A percentile compares a stretch with the other conserved stretches of the same genome.
These are phyloP conservation scores for Pseudochirops corinnae DNA, from an alignment of 2,797 vertebrate genomes.

Conservation along the genomic window DNA sequence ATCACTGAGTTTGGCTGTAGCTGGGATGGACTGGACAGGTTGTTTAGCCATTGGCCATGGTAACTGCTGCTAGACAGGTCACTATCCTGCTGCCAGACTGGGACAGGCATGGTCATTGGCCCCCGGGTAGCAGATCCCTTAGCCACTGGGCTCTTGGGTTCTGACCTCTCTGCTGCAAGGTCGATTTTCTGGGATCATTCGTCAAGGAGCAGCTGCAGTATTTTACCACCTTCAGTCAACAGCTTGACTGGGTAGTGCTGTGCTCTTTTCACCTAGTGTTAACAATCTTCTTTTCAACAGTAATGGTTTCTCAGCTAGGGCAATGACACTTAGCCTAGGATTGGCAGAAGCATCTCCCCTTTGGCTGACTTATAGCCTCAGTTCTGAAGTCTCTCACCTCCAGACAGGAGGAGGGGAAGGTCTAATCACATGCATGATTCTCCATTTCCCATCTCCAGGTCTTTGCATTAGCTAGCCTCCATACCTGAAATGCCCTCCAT, in stretches of 20 bases:
- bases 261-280: no score
- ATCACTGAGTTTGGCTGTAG: neutral
- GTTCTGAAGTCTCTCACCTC: neutral
- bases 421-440: neutral
- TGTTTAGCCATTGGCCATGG: no score
- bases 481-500: no score
- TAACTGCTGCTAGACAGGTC: no score
- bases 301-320: neutral
- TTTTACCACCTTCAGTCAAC: neutral
- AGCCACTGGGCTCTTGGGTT: no score
- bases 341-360: neutral
- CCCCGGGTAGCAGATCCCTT: no score
- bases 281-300: neutral
- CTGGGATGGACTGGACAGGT: neutral
- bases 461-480: no score
- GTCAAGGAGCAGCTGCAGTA: neutral
- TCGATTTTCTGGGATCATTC: neutral
- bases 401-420: neutral
- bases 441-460: neutral
- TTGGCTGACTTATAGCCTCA: neutral
- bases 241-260: neutral
- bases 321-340: neutral
- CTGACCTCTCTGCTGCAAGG: no score
- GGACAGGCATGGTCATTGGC: no score
- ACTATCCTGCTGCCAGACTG: no score